Evolutionary conservation across 2,888 invertebrate genomes (phyloP).

Genomic region (Aquatica leii): DNA sequence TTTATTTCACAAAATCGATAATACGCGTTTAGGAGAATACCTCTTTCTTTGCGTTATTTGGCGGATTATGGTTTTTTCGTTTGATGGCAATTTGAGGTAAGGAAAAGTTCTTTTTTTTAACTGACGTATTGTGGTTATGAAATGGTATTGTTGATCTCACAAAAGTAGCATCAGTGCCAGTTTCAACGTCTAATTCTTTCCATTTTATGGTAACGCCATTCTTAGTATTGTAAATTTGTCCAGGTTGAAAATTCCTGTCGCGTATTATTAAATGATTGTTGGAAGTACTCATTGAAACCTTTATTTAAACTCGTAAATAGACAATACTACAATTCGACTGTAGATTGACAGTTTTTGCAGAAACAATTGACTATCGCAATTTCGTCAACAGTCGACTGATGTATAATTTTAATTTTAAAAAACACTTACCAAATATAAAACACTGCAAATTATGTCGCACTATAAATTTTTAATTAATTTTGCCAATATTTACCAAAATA

Average conservation of each 20-base stretch:
- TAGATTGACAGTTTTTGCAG: not conserved
- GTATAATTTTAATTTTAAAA: not conserved
- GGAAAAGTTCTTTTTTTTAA: slow-evolving; percentile 24
- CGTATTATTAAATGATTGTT: slow-evolving; percentile 40
- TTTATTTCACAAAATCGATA: too few relatives aligned
- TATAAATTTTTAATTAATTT: not conserved
- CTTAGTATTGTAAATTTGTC: slow-evolving; percentile 4
- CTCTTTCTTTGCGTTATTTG: slow-evolving; percentile 46
- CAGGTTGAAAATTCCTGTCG: slow-evolving; percentile 29
- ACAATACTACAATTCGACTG: not conserved
- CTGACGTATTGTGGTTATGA: not conserved
- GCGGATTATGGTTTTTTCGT: slow-evolving; percentile 51
- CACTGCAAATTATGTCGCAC: not conserved
- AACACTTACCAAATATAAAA: not conserved
- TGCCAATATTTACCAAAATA: not conserved
- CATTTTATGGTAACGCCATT: slow-evolving; percentile 10
- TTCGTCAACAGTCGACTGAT: not conserved
- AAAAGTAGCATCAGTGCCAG: slow-evolving; percentile 1
- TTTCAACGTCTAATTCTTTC: slow-evolving; percentile 6
- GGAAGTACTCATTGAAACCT: slow-evolving; percentile 13
- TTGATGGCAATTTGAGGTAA: slow-evolving; percentile 57
- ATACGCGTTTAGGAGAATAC: slow-evolving; percentile 39
- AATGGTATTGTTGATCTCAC: not conserved
- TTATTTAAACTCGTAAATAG: not conserved
- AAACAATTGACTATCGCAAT: not conserved